Evolutionary conservation across 1,140 invertebrate genomes (phyloP).

Genomic region (Nylanderia fulva): DNA sequence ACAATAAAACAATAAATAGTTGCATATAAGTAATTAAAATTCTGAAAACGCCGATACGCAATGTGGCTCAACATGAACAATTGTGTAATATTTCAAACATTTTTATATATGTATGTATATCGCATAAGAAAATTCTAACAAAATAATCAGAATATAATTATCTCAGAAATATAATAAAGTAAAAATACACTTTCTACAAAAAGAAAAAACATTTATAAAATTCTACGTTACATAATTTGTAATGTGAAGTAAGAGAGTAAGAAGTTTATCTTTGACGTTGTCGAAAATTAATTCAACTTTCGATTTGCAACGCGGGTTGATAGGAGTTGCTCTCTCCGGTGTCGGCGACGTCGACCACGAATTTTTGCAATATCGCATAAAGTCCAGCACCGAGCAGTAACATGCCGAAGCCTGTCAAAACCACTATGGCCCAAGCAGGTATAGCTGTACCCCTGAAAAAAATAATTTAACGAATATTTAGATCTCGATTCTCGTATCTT

Average conservation of each 20-base stretch:
- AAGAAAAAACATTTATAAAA: constrained; percentile 48
- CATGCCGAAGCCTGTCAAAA: constrained; percentile 89
- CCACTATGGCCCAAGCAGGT: constrained; percentile 91
- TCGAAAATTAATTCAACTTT: constrained; percentile 71
- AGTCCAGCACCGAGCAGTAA: constrained; percentile 88
- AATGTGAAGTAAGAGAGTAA: not conserved
- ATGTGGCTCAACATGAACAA: constrained; percentile 36
- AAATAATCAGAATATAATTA: constrained; percentile 47
- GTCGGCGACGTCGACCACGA: constrained; percentile 85
- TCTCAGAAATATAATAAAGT: constrained; percentile 59
- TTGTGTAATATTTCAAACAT: constrained; percentile 36
- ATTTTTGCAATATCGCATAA: constrained; percentile 89
- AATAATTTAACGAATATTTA: constrained; percentile 21
- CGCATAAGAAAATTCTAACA: constrained; percentile 19
- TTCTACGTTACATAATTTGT: constrained; percentile 49
- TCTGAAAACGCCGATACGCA: constrained; percentile 42
- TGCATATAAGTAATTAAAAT: constrained; percentile 17
- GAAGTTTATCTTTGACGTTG: not conserved
- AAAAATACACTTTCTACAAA: constrained; percentile 66
- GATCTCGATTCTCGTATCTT: not conserved
- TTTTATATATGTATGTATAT: constrained; percentile 64
- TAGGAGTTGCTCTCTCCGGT: constrained; percentile 75
- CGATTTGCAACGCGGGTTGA: constrained; percentile 81
- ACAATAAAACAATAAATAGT: constrained; percentile 55
- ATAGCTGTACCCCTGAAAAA: constrained; percentile 88